Conservation (phyloP, 2,113 vertebrate genomes). For the Thermophis baileyi region DNA sequence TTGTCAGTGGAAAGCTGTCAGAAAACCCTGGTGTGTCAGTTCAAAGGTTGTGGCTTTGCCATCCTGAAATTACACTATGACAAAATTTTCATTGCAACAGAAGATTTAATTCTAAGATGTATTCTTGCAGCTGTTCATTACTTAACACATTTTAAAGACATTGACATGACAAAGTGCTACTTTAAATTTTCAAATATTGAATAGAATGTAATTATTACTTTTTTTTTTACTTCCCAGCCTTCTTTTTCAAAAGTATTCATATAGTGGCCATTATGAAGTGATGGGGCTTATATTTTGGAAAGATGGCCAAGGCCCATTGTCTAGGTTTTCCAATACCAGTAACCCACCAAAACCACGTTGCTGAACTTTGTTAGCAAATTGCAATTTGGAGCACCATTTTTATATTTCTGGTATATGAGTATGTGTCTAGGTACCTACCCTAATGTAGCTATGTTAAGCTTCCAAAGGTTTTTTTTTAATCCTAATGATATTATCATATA, state of each 20-base stretch:
- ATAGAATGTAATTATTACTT: background rate
- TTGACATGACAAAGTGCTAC: background rate
- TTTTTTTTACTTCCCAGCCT: background rate
- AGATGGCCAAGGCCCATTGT: background rate
- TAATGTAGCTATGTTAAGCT: background rate
- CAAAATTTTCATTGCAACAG: constrained; percentile 2
- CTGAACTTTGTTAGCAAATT: background rate
- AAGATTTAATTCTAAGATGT: constrained; percentile 6
- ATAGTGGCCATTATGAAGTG: background rate
- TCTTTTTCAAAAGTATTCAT: background rate
- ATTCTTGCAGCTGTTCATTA: background rate
- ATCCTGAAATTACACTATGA: constrained; percentile 19
- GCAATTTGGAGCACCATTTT: background rate
- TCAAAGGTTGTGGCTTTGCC: background rate
- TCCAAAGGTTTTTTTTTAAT: background rate
- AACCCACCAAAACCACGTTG: background rate
- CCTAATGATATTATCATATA: too few species aligned
- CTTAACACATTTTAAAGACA: constrained; percentile 10
- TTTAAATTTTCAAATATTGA: background rate
- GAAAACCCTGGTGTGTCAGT: background rate
- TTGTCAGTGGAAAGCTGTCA: constrained; percentile 10
- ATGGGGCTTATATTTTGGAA: background rate
- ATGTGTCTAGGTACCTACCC: too few species aligned
- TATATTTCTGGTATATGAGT: background rate
- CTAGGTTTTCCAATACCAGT: background rate